Base-by-base conservation (phyloP, 2,113 vertebrate genomes). In the Pituophis catenifer region DNA sequence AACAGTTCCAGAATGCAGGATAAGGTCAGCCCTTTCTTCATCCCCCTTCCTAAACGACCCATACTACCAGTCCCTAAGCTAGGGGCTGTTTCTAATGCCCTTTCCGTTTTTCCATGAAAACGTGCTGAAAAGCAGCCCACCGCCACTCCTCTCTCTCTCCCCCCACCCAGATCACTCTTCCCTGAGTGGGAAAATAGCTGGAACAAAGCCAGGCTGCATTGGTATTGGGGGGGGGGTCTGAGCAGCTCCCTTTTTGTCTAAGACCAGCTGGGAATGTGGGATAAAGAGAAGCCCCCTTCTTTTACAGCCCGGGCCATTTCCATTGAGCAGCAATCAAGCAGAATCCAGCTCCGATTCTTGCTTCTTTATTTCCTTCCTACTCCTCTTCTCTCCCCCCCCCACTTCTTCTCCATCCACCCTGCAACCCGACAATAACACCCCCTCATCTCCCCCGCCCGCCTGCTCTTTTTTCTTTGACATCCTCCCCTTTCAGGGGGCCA, bases 251-350 rank as follows among this genome's bases (percentile, higher is more conserved):
- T 94, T 90, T 94, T 95, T 96, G 94, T 96, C 92, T 88, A 21
- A 11, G 81, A 89, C 94, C 95, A 95, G 96, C 96, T 95, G 96
- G 95, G 94, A 94, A 93, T 26, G 91, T 89, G 94, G 58, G 87
- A 94, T 94, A 94, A 95, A 93, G 55, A 94, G 91, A 88, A 92
- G 89, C 48, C 62, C 90, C 92, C 90, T 90, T 93, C 50, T 91
- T 89, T 75, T 10, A 10, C 6, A 91, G 89, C 89, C 58, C 7
- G 57, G 90, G 92, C 92, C 91, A 70, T 87, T 70, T 88, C 88
- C 88, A 94, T 95, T 95, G 94, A 95, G 92, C 90, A 53, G 93
- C 96, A 96, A 85, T 95, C 94, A 96, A 92, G 96, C 96, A 95
- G 96, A 96, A 96, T 94, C 65, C 87, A 38, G 92, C 75, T 93